A percentile compares a stretch with the other conserved stretches of the same genome.
Conservation (phyloP, 1,140 invertebrate genomes). For the Calliopsis andreniformis region DNA sequence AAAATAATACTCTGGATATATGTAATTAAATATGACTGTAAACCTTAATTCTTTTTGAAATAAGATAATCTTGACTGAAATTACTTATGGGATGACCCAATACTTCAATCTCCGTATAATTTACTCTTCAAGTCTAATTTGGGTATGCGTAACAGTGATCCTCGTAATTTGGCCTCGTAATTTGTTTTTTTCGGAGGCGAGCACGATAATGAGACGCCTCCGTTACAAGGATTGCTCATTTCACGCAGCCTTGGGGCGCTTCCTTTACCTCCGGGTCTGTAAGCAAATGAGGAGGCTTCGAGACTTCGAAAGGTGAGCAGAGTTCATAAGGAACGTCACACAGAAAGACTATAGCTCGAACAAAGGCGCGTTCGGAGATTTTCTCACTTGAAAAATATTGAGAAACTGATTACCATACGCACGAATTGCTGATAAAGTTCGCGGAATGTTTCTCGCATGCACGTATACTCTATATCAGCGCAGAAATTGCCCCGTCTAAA, state of each 20-base stretch:
- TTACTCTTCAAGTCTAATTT: no score
- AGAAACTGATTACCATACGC: neutral
- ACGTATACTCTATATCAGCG: neutral
- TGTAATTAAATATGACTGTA: no score
- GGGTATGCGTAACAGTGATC: no score
- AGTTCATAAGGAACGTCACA: neutral
- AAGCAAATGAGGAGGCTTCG: neutral
- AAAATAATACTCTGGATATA: no score
- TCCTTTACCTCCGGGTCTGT: constrained; percentile 7
- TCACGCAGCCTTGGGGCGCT: neutral
- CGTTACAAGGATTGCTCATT: neutral
- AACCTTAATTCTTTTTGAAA: no score
- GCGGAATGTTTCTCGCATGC: neutral
- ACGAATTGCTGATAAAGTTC: neutral
- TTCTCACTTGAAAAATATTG: no score
- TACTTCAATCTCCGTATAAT: no score
- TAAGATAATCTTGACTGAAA: no score
- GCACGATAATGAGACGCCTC: neutral
- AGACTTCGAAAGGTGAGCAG: neutral
- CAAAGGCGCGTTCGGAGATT: no score
- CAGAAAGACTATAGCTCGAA: neutral
- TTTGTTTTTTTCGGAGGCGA: neutral
- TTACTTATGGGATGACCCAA: no score
- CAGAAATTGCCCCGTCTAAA: neutral
- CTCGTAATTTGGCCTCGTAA: no score